Percentiles rank a stretch among this genome's conserved stretches.
These are phyloP conservation scores for Amazona vittata DNA, from an alignment of 2,113 vertebrate species.

Conservation along the genomic window DNA sequence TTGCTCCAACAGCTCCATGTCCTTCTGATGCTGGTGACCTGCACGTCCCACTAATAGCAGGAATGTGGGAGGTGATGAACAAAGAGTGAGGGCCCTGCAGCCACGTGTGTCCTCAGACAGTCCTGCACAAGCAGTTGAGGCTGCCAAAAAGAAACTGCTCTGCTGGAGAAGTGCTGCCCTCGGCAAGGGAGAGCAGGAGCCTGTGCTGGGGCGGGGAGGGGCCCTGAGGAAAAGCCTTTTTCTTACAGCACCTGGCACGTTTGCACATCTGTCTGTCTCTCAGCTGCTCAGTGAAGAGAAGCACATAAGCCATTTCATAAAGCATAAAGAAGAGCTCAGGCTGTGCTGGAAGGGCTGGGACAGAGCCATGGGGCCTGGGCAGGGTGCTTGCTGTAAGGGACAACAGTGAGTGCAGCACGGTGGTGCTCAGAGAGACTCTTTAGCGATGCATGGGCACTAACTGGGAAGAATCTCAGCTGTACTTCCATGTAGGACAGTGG, in stretches of 20 bases:
- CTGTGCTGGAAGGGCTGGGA: neutral
- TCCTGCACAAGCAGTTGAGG: rapidly evolving
- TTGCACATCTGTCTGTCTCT: neutral
- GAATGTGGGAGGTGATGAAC: rapidly evolving
- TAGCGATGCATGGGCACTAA: rapidly evolving
- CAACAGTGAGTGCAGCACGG: rapidly evolving
- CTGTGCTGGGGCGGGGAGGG: neutral
- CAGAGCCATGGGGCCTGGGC: rapidly evolving
- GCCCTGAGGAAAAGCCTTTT: neutral
- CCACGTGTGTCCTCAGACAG: rapidly evolving
- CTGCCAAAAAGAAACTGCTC: neutral
- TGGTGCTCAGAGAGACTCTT: neutral
- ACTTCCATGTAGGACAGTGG: rapidly evolving
- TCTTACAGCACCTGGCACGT: rapidly evolving
- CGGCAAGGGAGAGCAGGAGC: neutral
- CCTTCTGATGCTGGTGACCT: neutral
- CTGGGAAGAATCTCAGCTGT: neutral
- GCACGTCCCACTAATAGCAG: rapidly evolving
- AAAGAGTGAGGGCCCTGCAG: neutral
- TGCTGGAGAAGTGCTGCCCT: neutral
- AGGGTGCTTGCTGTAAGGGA: no score
- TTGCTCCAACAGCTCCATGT: neutral
- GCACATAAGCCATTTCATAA: neutral
- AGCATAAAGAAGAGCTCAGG: rapidly evolving
- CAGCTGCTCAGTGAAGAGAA: neutral